Base-by-base conservation (phyloP, 1,140 invertebrate species). In the Daktulosphaira vitifoliae region DNA sequence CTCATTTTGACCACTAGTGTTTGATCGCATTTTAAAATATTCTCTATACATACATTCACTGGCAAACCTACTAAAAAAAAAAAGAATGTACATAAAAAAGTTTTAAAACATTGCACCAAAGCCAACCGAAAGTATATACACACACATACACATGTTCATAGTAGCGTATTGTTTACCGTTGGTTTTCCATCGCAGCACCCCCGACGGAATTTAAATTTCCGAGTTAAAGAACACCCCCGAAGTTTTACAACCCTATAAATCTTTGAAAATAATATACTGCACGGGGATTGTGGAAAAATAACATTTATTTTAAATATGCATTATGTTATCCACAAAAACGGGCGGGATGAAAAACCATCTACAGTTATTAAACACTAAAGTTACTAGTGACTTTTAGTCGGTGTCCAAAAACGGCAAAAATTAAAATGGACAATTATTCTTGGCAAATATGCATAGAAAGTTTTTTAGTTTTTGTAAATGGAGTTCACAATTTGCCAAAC, bases 221-320 rank as follows among this genome's bases (percentile, higher is more conserved):
- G 25, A 48, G 42, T 62, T 48, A 62, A 62, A 48, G 56, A 62
- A 62, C n/a, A n/a, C 56, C 56, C 53, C 56, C 42, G 42, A 62
- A 18, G 56, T 62, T 62, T 62, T 62, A 62, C 56, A 39, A 48
- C 42, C 56, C 20, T 39, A 46, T 62, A 62, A 62, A 62, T 62
- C 56, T 48, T 48, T 46, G 25, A 16, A 46, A 59, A 59, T 59
- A 29, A 48, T 48, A 48, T 48, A 33, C 25, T 38, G 18, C 11
- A 22, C 42, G 42, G n/a, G 38, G 38, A 56, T 26, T 15, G 56
- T 2, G 18, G 42, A 1, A 46, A 48, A 62, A 62, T 16, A 33
- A 62, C 42, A 33, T 62, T 62, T 33, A 33, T 62, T 48, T 48
- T 6, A 33, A 33, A 33, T 11, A 11, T 33, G 11, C 29, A 33